phyloP scores from a whole-genome alignment of 2,113 vertebrate genomes.

The Campylomormyrus numenius region DNA sequence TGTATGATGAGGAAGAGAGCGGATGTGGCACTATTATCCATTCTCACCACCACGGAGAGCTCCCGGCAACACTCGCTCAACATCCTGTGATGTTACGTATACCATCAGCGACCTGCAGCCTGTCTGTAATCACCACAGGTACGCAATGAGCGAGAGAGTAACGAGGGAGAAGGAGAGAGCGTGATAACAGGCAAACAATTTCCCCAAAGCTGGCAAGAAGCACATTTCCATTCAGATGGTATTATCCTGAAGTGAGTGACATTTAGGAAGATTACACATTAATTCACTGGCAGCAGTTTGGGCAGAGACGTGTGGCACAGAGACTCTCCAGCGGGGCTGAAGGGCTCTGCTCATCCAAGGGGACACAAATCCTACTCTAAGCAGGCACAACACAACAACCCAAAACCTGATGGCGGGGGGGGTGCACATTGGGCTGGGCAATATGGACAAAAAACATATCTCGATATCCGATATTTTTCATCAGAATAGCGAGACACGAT shows the following conservation, averaged over 20 bases:
- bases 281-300: slow-evolving; percentile 12
- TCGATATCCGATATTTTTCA: no score
- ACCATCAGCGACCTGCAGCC: not conserved
- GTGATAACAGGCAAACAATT: slow-evolving; percentile 27
- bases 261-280: slow-evolving; percentile 5
- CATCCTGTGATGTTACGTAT: not conserved
- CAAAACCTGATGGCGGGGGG: not conserved
- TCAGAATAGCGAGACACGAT: no score
- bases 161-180: not conserved
- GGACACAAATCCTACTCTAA: not conserved
- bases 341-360: not conserved
- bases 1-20: not conserved
- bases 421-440: not conserved
- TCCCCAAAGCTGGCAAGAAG: slow-evolving; percentile 4
- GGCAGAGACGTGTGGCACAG: not conserved
- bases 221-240: slow-evolving; percentile 12
- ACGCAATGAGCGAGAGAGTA: not conserved
- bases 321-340: not conserved
- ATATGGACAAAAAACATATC: not conserved
- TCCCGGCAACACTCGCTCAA: not conserved
- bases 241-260: slow-evolving; percentile 2
- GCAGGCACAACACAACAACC: not conserved
- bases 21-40: not conserved
- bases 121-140: not conserved
- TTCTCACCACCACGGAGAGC: not conserved